Evolutionary conservation across 1,140 invertebrate species (phyloP).

Genomic region (Drosophila quadrilineata): DNA sequence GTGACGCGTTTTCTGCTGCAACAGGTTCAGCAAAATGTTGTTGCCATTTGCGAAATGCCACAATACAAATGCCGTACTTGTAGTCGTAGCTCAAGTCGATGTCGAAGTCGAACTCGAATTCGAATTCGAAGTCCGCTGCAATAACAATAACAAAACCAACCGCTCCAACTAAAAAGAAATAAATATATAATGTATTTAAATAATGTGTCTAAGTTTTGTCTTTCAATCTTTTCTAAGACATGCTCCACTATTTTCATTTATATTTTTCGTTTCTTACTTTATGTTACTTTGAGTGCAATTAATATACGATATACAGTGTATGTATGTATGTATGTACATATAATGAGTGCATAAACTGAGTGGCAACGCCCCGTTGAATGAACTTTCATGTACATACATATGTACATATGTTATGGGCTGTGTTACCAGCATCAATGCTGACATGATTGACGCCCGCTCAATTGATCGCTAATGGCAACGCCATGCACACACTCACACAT

Average conservation of each 20-base stretch:
- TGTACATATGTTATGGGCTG: no score
- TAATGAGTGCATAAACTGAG: slow-evolving; percentile 28
- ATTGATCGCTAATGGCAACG: slow-evolving; percentile 20
- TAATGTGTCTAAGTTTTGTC: background rate
- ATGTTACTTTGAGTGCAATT: slow-evolving; percentile 16
- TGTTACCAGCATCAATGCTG: no score
- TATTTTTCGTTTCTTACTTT: background rate
- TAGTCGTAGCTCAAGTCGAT: no score
- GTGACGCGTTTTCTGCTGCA: slow-evolving; percentile 36
- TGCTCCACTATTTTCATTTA: slow-evolving; percentile 6
- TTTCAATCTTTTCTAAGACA: slow-evolving; percentile 2
- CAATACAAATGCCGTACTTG: slow-evolving; percentile 29
- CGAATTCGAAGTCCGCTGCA: slow-evolving; percentile 8
- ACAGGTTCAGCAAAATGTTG: slow-evolving; percentile 66
- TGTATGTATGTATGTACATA: no score
- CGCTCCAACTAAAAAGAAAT: slow-evolving; percentile 9
- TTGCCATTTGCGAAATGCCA: slow-evolving; percentile 74
- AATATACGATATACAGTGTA: no score
- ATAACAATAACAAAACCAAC: slow-evolving; percentile 10
- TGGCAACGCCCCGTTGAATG: slow-evolving; percentile 12
- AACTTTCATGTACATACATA: no score
- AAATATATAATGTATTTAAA: slow-evolving; percentile 7
- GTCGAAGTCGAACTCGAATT: no score
- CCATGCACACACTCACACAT: background rate
- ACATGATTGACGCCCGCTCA: slow-evolving; percentile 17